Evolutionary conservation across 2,113 vertebrate genomes (phyloP).

Genomic region (Quiscalus mexicanus): DNA sequence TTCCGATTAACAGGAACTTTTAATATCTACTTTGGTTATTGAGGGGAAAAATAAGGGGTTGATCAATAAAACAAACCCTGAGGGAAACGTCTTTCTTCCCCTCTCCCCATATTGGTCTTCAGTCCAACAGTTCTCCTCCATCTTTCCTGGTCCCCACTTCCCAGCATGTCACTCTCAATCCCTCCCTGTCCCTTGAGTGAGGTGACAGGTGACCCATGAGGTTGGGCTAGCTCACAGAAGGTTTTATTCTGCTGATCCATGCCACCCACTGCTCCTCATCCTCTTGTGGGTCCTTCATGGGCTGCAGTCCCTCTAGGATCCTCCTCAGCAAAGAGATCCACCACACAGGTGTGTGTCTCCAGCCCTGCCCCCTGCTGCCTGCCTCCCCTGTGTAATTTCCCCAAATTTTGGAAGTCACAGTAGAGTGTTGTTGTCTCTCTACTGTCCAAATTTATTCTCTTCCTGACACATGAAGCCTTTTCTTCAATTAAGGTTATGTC

Average conservation of each 20-base stretch:
- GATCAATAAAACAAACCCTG: neutral
- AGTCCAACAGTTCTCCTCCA: neutral
- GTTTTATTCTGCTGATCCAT: neutral
- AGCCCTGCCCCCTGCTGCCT: too few relatives aligned
- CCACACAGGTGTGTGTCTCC: neutral
- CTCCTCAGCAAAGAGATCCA: neutral
- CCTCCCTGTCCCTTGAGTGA: neutral
- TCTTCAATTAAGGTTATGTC: neutral
- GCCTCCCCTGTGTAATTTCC: too few relatives aligned
- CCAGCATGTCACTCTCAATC: neutral
- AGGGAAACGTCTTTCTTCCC: neutral
- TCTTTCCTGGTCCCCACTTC: neutral
- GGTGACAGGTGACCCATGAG: neutral
- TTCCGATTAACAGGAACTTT: neutral
- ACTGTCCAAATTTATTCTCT: neutral
- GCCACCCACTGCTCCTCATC: neutral
- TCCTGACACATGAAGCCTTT: neutral
- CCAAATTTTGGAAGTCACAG: neutral
- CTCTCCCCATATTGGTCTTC: neutral
- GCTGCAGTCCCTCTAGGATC: neutral
- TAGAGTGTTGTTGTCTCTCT: rapidly evolving
- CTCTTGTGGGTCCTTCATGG: neutral
- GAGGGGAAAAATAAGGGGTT: neutral
- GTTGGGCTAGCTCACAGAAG: neutral
- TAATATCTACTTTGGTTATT: neutral